phyloP scores from a whole-genome alignment of 2,888 invertebrate species.

The Anthrax anthrax region DNA sequence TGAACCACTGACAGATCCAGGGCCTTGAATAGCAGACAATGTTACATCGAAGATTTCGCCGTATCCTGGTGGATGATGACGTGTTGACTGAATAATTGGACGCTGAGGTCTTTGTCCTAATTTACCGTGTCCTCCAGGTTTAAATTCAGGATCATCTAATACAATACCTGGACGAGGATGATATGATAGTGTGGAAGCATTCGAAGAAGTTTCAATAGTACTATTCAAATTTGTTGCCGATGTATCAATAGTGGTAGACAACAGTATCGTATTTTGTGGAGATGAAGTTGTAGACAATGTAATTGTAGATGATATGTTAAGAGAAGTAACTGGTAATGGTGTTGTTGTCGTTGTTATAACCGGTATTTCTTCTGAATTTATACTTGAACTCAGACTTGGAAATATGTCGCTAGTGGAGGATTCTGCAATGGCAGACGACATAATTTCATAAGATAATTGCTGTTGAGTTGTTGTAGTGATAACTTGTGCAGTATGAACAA shows the following conservation, averaged over 20 bases:
- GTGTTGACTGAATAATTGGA: conserved; percentile 33
- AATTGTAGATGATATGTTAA: background rate
- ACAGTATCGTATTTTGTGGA: conserved; percentile 14
- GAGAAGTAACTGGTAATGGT: background rate
- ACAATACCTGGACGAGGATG: conserved; percentile 74
- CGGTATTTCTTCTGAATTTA: conserved; percentile 4
- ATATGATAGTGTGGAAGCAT: conserved; percentile 35
- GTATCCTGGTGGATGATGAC: conserved; percentile 39
- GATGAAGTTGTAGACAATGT: conserved; percentile 15
- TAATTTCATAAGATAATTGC: conserved; percentile 23
- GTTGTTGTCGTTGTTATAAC: conserved; percentile 3
- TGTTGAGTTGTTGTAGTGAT: conserved; percentile 23
- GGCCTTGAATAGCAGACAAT: conserved; percentile 75
- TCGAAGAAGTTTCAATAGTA: conserved; percentile 3
- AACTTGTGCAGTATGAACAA: conserved; percentile 20
- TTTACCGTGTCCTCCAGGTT: conserved; percentile 42
- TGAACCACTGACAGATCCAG: conserved; percentile 43
- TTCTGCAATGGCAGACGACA: conserved; percentile 17
- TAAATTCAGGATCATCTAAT: conserved; percentile 68
- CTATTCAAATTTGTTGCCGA: background rate
- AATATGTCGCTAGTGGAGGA: conserved; percentile 28
- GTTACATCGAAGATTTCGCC: conserved; percentile 81
- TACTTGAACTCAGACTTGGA: conserved; percentile 21
- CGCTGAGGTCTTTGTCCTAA: conserved; percentile 22
- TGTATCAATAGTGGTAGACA: conserved; percentile 15